Evolutionary conservation across 1,140 invertebrate genomes (phyloP).

Genomic region (Steinernema khuongi): DNA sequence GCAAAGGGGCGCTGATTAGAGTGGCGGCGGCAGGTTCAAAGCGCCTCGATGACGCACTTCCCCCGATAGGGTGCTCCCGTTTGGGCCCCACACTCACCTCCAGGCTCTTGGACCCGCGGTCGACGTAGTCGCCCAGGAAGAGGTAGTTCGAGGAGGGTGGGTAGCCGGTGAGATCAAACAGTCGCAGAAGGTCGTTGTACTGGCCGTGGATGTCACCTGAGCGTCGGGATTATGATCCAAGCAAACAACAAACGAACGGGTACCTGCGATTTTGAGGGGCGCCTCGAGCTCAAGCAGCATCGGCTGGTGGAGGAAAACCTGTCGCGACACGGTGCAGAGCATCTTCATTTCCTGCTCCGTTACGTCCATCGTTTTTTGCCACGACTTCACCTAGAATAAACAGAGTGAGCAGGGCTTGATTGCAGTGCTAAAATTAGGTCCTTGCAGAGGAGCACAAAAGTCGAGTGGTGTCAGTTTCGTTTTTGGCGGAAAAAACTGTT

Average conservation of each 20-base stretch:
- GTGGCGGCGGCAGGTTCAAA: background rate
- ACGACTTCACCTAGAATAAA: slow-evolving; percentile 27
- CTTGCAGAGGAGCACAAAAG: too few relatives aligned
- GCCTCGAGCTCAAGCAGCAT: slow-evolving; percentile 65
- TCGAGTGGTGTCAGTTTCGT: background rate
- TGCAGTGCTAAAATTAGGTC: too few relatives aligned
- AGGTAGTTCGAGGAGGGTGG: slow-evolving; percentile 57
- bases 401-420: too few relatives aligned
- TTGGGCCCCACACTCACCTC: slow-evolving; percentile 56
- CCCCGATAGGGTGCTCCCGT: background rate
- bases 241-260: slow-evolving; percentile 18
- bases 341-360: slow-evolving; percentile 51
- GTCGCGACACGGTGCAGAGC: slow-evolving; percentile 63
- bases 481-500: background rate
- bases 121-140: slow-evolving; percentile 58
- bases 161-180: slow-evolving; percentile 52
- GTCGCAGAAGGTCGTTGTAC: slow-evolving; percentile 50
- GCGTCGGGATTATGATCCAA: slow-evolving; percentile 8
- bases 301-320: slow-evolving; percentile 66
- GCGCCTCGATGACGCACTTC: background rate
- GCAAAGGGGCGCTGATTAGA: slow-evolving; percentile 23
- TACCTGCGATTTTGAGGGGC: slow-evolving; percentile 64
- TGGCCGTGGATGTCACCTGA: slow-evolving; percentile 56
- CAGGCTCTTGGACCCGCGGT: slow-evolving; percentile 65
- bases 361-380: slow-evolving; percentile 46